phyloP scores from a whole-genome alignment of 2,888 invertebrate species.

The Embidobia sp. region DNA sequence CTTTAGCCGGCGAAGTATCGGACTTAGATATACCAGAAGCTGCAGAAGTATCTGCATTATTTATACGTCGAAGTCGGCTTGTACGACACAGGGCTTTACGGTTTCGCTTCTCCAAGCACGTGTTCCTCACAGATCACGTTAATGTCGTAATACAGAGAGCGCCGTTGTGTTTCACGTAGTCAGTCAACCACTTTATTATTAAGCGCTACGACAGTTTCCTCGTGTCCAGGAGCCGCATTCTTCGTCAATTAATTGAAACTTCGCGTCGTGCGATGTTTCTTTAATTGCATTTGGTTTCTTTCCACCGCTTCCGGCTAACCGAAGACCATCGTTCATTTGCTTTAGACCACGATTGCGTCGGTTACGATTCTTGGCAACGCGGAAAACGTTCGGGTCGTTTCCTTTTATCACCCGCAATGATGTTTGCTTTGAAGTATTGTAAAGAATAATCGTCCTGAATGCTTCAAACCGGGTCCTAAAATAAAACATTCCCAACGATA shows the following conservation, averaged over 20 bases:
- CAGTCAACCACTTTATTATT: slow-evolving; percentile 59
- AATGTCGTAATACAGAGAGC: slow-evolving; percentile 68
- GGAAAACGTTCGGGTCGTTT: no score
- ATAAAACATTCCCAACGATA: no score
- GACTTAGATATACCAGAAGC: slow-evolving; percentile 75
- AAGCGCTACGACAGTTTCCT: slow-evolving; percentile 35
- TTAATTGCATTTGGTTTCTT: slow-evolving; percentile 28
- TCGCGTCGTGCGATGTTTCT: slow-evolving; percentile 32
- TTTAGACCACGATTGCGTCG: slow-evolving; percentile 2
- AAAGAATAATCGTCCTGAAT: no score
- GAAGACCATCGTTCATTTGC: slow-evolving; percentile 9
- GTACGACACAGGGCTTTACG: slow-evolving; percentile 60
- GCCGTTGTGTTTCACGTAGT: slow-evolving; percentile 42
- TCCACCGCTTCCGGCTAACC: not conserved
- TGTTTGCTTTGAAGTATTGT: not conserved
- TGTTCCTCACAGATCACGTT: slow-evolving; percentile 66
- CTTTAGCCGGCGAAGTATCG: slow-evolving; percentile 71
- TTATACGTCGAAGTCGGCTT: slow-evolving; percentile 59
- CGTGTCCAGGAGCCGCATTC: slow-evolving; percentile 28
- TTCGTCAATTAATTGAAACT: slow-evolving; percentile 48
- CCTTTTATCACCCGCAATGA: not conserved
- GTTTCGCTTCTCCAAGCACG: slow-evolving; percentile 63
- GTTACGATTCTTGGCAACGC: no score
- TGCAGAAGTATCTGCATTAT: slow-evolving; percentile 70
- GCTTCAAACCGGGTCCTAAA: no score